phyloP scores from a whole-genome alignment of 2,113 vertebrate genomes.

The Sakesphorus luctuosus region DNA sequence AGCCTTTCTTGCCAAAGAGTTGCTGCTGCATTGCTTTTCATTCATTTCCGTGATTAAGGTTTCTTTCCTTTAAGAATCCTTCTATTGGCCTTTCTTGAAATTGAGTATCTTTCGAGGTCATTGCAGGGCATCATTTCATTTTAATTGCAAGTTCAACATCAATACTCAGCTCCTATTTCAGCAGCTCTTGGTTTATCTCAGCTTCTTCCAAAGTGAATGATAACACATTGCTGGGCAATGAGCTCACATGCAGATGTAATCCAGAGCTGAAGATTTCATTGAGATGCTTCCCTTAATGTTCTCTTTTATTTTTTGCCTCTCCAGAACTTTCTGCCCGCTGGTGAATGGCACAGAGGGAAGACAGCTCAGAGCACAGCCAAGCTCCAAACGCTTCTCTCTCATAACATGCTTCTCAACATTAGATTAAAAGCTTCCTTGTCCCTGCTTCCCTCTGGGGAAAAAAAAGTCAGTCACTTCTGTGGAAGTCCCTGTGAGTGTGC shows the following conservation, averaged over 20 bases:
- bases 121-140: constrained; percentile 38
- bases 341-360: background rate
- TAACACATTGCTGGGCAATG: constrained; percentile 58
- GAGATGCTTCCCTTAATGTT: background rate
- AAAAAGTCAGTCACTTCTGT: background rate
- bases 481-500: background rate
- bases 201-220: background rate
- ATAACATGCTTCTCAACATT: background rate
- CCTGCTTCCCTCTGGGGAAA: background rate
- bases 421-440: constrained; percentile 9
- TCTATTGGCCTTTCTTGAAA: constrained; percentile 18
- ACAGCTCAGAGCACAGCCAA: background rate
- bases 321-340: constrained; percentile 3
- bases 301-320: constrained; percentile 18
- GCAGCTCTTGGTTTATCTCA: constrained; percentile 22
- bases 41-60: constrained; percentile 29
- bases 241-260: constrained; percentile 48
- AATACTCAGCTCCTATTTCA: constrained; percentile 40
- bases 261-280: constrained; percentile 6
- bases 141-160: constrained; percentile 55
- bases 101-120: background rate
- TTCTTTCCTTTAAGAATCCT: constrained; percentile 9
- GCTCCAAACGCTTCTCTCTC: background rate
- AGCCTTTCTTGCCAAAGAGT: background rate
- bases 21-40: background rate